Base-by-base conservation (phyloP, 2,888 invertebrate species). In the Marasmarcha lunaedactyla region DNA sequence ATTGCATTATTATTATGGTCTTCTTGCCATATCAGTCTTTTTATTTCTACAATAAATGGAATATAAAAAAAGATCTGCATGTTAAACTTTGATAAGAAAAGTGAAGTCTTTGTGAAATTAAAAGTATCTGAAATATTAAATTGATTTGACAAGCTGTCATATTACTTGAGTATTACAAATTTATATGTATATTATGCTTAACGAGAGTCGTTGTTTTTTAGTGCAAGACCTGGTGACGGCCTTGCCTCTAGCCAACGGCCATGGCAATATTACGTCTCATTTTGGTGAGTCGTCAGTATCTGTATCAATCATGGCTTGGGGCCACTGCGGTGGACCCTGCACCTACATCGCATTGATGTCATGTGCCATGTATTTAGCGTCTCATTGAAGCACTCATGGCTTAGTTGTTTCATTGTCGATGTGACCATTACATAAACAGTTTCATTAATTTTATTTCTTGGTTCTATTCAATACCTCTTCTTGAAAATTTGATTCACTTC, bases 181-280 rank as follows among this genome's bases (percentile, higher is more conserved):
- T 38, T 46, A 39, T 55, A 56, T 58, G 63, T 63, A 70, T 73
- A 69, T 64, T 66, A 78, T 83, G 81, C 77, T 81, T 76, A 83
- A 79, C 64, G 69, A 69, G 60, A 72, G 79, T 73, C 70, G 71
- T 83, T 79, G 68, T 81, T 84, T 84, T 84, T 81, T 83, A 81
- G 84, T 81, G 83, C 81, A 84, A 81, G 84, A 84, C 72, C 71
- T 84, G 84, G 84, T 84, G 84, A 84, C 83, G 62, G 84, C 84
- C 66, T 83, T 84, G 77, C 84, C 84, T 57, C 70, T 81, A 71
- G 83, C 83, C 70, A 84, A 84, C 73, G 84, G 84, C 74, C 84
- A 83, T 73, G 77, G 78, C 73, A 76, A 76, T 77, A 70, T 78
- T 55, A 72, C 81, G 74, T 77, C 83, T 71, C 83, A 81, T 77